Percentiles rank a stretch among this genome's conserved stretches.
phyloP scores from a whole-genome alignment of 1,140 invertebrate genomes.

The Rhynchophorus ferrugineus region DNA sequence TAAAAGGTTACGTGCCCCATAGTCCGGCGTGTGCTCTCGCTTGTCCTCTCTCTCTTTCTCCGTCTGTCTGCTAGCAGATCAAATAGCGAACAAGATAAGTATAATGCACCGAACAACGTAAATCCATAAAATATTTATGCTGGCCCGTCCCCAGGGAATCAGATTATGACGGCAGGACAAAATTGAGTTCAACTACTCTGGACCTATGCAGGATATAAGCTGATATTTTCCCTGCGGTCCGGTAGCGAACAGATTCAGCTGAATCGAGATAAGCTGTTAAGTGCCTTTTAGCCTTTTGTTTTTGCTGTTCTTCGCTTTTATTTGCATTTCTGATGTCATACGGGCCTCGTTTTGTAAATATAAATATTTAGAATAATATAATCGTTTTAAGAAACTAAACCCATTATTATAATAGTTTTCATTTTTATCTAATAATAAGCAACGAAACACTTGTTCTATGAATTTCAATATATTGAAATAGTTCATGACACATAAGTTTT shows the following conservation, averaged over 20 bases:
- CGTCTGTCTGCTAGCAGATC: slow-evolving; percentile 32
- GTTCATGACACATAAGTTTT: too few species aligned
- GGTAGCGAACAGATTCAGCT: slow-evolving; percentile 14
- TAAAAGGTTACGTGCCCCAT: too few species aligned
- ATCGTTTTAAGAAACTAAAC: too few species aligned
- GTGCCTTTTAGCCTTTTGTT: slow-evolving; percentile 16
- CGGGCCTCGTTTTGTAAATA: too few species aligned
- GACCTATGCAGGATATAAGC: slow-evolving; percentile 23
- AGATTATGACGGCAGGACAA: slow-evolving; percentile 37
- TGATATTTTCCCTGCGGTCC: slow-evolving; percentile 23
- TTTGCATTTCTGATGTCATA: neutral
- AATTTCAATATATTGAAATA: too few species aligned
- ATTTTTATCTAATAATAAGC: too few species aligned
- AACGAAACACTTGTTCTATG: too few species aligned
- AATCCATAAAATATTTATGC: slow-evolving; percentile 43
- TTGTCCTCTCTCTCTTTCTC: too few species aligned
- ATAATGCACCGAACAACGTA: slow-evolving; percentile 42
- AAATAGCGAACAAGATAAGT: slow-evolving; percentile 41
- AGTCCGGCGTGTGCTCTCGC: too few species aligned
- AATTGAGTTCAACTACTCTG: slow-evolving; percentile 18
- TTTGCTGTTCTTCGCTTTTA: slow-evolving; percentile 1
- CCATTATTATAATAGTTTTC: too few species aligned
- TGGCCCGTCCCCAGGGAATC: slow-evolving; percentile 32
- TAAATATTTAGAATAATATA: too few species aligned
- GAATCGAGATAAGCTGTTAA: slow-evolving; percentile 22